A percentile compares a stretch with the other conserved stretches of the same genome.
These are phyloP conservation scores for Homarus gammarus DNA, from an alignment of 2,888 invertebrate species.

Conservation along the genomic window DNA sequence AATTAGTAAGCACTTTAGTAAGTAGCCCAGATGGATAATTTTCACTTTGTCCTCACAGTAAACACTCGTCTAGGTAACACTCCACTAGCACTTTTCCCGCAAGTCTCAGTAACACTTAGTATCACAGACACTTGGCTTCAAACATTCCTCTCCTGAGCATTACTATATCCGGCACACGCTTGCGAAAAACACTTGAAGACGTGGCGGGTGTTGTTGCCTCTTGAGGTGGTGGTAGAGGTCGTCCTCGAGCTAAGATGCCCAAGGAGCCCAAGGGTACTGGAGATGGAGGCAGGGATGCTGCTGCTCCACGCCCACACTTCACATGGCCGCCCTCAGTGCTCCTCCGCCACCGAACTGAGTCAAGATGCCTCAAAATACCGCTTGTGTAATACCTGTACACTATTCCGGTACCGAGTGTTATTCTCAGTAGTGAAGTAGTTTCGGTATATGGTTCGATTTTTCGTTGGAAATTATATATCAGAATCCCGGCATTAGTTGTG, in stretches of 20 bases:
- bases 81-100: background rate
- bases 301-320: constrained; percentile 47
- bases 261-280: constrained; percentile 22
- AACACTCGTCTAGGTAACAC: background rate
- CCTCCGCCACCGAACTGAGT: constrained; percentile 15
- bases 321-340: constrained; percentile 24
- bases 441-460: background rate
- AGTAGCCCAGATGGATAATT: background rate
- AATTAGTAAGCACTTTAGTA: background rate
- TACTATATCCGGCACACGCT: background rate
- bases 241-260: constrained; percentile 17
- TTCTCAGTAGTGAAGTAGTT: no score
- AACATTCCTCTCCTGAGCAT: background rate
- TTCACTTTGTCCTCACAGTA: background rate
- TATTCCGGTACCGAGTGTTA: constrained; percentile 12
- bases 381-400: background rate
- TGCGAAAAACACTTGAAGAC: background rate
- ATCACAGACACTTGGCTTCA: background rate
- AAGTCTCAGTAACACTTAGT: background rate
- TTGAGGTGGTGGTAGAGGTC: constrained; percentile 18
- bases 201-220: background rate
- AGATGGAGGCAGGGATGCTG: constrained; percentile 27
- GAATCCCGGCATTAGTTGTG: background rate
- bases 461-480: background rate
- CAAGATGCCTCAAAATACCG: constrained; percentile 17